These are phyloP conservation scores for Premnoplex brunnescens DNA, from an alignment of 2,797 vertebrate genomes.

Conservation along the genomic window DNA sequence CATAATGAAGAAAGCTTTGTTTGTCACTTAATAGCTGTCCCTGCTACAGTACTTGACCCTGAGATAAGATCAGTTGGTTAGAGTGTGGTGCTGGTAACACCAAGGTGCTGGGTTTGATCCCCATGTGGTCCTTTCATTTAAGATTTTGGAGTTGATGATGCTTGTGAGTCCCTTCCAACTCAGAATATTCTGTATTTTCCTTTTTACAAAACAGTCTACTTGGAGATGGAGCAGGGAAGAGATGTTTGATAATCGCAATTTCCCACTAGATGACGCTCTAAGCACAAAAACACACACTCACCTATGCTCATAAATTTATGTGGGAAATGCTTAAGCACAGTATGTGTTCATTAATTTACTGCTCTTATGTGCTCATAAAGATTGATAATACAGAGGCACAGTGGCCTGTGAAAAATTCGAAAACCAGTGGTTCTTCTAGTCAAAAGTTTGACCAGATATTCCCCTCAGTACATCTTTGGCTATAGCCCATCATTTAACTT, in stretches of 20 bases:
- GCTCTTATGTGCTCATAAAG: background rate
- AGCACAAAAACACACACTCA: constrained; percentile 31
- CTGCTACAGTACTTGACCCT: background rate
- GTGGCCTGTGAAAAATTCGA: background rate
- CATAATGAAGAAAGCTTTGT: background rate
- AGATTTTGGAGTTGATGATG: rapidly evolving
- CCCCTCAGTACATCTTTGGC: background rate
- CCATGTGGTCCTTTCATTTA: background rate
- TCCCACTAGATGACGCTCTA: constrained; percentile 76
- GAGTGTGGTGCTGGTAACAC: rapidly evolving
- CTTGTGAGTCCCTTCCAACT: background rate
- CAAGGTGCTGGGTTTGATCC: too few species aligned
- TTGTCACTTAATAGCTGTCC: background rate
- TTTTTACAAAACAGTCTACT: background rate
- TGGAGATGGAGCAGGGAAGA: background rate
- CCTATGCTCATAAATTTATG: background rate
- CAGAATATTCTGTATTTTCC: background rate
- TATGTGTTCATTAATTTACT: background rate
- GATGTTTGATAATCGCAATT: background rate
- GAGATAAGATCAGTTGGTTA: background rate
- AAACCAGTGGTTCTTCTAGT: background rate
- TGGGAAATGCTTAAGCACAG: background rate
- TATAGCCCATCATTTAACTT: background rate
- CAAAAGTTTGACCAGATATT: background rate
- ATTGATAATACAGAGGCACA: background rate